A percentile compares a stretch with the other conserved stretches of the same genome.
These are phyloP conservation scores for Aleadryas rufinucha DNA, from an alignment of 2,113 vertebrate species.

Conservation along the genomic window DNA sequence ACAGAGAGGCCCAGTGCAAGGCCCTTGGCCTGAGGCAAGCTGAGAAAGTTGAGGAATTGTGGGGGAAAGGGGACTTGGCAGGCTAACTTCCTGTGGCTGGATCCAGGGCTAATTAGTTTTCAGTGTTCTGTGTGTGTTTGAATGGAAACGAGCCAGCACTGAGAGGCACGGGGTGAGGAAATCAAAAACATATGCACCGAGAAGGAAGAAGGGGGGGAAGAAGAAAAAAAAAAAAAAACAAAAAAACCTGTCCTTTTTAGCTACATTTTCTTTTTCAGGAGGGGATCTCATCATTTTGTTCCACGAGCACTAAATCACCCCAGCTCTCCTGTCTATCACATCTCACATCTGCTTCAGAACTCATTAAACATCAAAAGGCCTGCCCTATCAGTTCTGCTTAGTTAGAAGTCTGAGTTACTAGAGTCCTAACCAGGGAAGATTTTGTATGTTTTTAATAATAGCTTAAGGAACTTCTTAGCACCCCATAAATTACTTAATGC, in stretches of 20 bases:
- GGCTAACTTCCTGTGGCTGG: conserved; percentile 83
- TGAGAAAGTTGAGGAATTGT: conserved; percentile 81
- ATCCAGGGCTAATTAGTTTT: conserved; percentile 85
- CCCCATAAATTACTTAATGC: conserved; percentile 82
- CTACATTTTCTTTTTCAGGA: conserved; percentile 71
- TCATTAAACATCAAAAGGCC: conserved; percentile 83
- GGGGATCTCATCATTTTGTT: conserved; percentile 74
- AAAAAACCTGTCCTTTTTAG: conserved; percentile 59
- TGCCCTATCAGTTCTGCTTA: conserved; percentile 80
- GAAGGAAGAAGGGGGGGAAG: conserved; percentile 32
- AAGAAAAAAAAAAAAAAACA: not conserved
- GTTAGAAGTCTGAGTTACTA: conserved; percentile 79
- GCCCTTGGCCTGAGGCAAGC: conserved; percentile 75
- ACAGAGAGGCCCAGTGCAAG: conserved; percentile 74
- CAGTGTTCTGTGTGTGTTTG: conserved; percentile 79
- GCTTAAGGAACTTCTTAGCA: conserved; percentile 84
- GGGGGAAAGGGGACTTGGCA: conserved; percentile 87
- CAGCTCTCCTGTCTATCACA: conserved; percentile 72
- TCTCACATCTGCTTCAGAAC: conserved; percentile 80
- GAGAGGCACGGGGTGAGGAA: conserved; percentile 76
- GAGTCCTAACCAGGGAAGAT: conserved; percentile 73
- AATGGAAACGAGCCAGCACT: conserved; percentile 77
- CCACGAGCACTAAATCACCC: conserved; percentile 77
- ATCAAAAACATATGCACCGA: conserved; percentile 84
- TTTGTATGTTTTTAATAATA: conserved; percentile 83